Percentiles rank a stretch among this genome's conserved stretches.
These are phyloP conservation scores for Poeciliopsis gracilis DNA, from an alignment of 2,797 vertebrate species.

Conservation along the genomic window DNA sequence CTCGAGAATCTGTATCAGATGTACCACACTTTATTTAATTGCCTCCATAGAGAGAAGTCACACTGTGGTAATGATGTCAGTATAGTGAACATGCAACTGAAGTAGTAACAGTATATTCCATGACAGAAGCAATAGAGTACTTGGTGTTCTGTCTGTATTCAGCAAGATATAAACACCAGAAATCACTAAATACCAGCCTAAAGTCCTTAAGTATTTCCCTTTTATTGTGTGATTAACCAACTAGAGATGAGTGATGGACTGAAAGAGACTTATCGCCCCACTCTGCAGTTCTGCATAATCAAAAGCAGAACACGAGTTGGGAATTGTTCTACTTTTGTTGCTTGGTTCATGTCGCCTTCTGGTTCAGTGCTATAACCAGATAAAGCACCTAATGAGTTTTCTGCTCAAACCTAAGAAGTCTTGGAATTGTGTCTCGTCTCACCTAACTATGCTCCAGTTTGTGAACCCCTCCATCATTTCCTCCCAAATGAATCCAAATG, in stretches of 20 bases:
- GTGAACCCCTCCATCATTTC: not conserved
- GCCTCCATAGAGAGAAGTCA: conserved; percentile 25
- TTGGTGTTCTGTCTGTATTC: conserved; percentile 20
- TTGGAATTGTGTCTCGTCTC: not conserved
- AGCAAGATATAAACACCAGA: conserved; percentile 17
- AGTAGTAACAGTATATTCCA: conserved; percentile 32
- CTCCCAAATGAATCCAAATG: not conserved
- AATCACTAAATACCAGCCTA: not conserved
- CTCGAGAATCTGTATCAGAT: conserved; percentile 55
- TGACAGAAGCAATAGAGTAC: conserved; percentile 17
- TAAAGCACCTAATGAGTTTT: not conserved
- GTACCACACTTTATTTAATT: conserved; percentile 66
- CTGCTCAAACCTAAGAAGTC: not conserved
- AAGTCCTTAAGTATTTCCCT: conserved; percentile 7
- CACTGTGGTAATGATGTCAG: conserved; percentile 31
- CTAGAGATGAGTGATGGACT: not conserved
- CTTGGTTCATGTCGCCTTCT: not conserved
- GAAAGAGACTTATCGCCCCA: conserved; percentile 7
- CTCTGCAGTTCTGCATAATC: not conserved
- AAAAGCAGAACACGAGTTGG: not conserved
- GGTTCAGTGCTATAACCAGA: not conserved
- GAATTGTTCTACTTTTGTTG: conserved; percentile 1
- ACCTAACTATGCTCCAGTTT: not conserved
- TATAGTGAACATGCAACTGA: conserved; percentile 16
- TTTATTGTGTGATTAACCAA: not conserved